Evolutionary conservation across 2,797 vertebrate species (phyloP), one percentile per base, ranked within the genome.

Genomic region (Parauchenoglanis punctatus): DNA sequence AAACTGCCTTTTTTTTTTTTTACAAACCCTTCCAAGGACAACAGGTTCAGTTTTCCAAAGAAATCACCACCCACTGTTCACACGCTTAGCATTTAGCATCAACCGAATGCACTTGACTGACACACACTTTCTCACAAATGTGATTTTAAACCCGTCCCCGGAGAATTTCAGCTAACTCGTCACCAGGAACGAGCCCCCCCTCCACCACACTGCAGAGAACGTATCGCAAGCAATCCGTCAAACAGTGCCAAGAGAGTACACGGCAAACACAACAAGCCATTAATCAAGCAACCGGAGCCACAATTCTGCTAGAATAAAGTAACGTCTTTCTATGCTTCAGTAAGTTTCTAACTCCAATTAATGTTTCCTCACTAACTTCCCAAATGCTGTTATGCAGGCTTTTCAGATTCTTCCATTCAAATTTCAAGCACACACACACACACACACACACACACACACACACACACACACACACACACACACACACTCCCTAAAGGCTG

Each of bases 231-330:
- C 85, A 70, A 81, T 86, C 77, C 46, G 61, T 87, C 81, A 89
- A 76, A 54, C 56, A 1, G 78, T 13, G 83, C 46, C 87, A 54
- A 59, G 87, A 88, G 87, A 89, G 88, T 81, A 70, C 85, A 49
- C 84, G 46, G 85, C 72, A 85, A 84, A 91, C 85, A 87, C 85
- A 76, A 77, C 70, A 83, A 68, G 54, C 31, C 85, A 85, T 88
- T 89, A 89, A 90, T 90, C 87, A 85, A 58, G 40, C 59, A 46
- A 20, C 83, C 25, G 3, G 18, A 7, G 44, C 77, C 80, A 61
- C 81, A 13, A 2, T 5, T 46, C 81, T 77, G 46, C 46, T 80
- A 59, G 15, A 31, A 20, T 68, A 86, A 88, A 84, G 72, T 5
- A 46, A 23, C 54, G 56, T 67, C 44, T 85, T 65, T 82, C 61